phyloP scores from a whole-genome alignment of 2,113 vertebrate species.

The Campylorhamphus procurvoides region DNA sequence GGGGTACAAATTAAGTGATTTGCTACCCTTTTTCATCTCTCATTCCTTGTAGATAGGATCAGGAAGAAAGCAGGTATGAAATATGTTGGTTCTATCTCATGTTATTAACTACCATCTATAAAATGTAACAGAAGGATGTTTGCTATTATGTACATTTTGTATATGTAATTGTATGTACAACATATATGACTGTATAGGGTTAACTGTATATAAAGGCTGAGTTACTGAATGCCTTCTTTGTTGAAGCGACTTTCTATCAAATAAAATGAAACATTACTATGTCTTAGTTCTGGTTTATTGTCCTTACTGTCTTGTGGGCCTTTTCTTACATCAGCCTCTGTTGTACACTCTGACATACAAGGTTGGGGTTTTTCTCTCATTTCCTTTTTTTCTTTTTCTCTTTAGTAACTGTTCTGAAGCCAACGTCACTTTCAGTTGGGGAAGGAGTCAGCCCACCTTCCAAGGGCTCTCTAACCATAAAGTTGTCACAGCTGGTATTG shows the following conservation, averaged over 20 bases:
- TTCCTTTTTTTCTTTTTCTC: background rate
- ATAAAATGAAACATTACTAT: conserved; percentile 47
- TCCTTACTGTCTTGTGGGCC: background rate
- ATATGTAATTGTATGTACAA: conserved; percentile 50
- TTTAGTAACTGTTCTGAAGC: background rate
- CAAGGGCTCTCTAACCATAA: background rate
- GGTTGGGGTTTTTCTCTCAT: fast-evolving
- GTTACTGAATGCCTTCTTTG: too few species aligned
- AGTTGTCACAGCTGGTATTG: background rate
- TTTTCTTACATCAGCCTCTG: background rate
- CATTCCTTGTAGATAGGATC: background rate
- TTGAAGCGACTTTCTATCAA: conserved; percentile 56
- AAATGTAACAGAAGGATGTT: background rate
- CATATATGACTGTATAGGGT: conserved; percentile 48
- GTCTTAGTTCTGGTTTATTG: background rate
- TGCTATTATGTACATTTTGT: conserved; percentile 47
- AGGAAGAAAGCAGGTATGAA: conserved; percentile 23
- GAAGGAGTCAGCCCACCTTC: background rate
- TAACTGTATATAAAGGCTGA: too few species aligned
- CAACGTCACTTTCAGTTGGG: background rate
- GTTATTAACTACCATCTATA: background rate
- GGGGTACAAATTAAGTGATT: background rate
- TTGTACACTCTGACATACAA: background rate
- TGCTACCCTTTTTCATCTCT: background rate
- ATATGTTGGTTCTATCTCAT: background rate